Evolutionary conservation across 2,113 vertebrate genomes (phyloP).

Genomic region (Vicugna pacos): DNA sequence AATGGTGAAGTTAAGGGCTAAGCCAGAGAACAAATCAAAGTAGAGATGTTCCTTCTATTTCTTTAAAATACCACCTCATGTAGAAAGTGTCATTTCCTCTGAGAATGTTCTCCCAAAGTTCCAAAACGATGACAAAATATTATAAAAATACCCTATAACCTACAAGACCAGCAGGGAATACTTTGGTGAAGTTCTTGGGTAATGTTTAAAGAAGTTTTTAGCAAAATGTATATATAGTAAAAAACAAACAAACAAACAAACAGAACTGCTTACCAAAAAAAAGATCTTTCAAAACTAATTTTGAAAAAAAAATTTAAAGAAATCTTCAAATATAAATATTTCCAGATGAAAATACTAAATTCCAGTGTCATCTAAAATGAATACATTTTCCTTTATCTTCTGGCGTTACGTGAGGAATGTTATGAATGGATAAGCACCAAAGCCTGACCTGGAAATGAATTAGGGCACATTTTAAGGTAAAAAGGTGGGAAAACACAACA

Average conservation of each 20-base stretch:
- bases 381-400: not conserved
- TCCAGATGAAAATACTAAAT: not conserved
- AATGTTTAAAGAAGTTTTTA: slow-evolving; percentile 1
- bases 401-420: not conserved
- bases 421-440: not conserved
- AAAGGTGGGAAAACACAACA: not conserved
- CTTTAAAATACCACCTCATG: not conserved
- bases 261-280: not conserved
- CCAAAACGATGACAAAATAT: not conserved
- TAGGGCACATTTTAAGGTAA: not conserved
- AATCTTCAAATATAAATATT: not conserved
- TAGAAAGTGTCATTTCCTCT: not conserved
- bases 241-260: not conserved
- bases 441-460: not conserved
- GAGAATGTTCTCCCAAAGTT: not conserved
- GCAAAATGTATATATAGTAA: not conserved
- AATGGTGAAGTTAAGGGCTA: not conserved
- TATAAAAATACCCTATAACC: not conserved
- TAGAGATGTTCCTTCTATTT: not conserved
- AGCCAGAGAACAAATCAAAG: not conserved
- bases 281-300: not conserved
- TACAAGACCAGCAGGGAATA: not conserved
- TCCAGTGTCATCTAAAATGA: not conserved
- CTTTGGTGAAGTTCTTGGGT: not conserved
- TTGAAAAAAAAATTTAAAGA: slow-evolving; percentile 22